Percentiles rank a stretch among this genome's conserved stretches.
phyloP scores from a whole-genome alignment of 2,113 vertebrate species.

The Bungarus multicinctus region DNA sequence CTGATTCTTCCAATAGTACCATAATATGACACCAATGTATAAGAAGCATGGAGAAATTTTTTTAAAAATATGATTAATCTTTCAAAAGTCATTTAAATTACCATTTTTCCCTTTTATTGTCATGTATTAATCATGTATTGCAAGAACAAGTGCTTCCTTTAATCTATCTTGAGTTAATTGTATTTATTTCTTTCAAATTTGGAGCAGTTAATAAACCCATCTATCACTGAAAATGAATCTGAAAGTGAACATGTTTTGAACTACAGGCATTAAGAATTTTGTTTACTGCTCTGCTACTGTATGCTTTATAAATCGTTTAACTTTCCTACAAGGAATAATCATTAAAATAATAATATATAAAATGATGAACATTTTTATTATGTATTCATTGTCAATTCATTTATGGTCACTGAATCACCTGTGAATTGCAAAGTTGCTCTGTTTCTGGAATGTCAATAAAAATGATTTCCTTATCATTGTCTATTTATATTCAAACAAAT shows the following conservation, averaged over 20 bases:
- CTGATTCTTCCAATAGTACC: background rate
- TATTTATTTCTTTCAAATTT: background rate
- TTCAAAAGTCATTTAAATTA: background rate
- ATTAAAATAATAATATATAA: background rate
- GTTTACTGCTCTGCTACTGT: background rate
- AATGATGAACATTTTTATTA: background rate
- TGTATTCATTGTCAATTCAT: background rate
- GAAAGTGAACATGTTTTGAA: background rate
- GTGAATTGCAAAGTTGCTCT: background rate
- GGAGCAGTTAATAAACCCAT: background rate
- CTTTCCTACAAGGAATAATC: background rate
- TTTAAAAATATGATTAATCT: background rate
- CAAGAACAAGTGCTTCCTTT: background rate
- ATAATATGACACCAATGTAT: background rate
- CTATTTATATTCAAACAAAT: background rate
- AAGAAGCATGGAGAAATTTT: background rate
- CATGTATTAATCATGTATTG: background rate
- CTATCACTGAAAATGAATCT: background rate
- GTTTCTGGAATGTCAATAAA: slow-evolving; percentile 1
- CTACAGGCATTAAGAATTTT: background rate
- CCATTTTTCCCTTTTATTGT: too few species aligned
- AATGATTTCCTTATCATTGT: background rate
- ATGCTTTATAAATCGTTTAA: background rate
- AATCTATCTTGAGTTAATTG: background rate
- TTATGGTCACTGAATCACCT: background rate